Evolutionary conservation across 2,888 invertebrate genomes (phyloP).

Genomic region (Platerodrilus igneus): DNA sequence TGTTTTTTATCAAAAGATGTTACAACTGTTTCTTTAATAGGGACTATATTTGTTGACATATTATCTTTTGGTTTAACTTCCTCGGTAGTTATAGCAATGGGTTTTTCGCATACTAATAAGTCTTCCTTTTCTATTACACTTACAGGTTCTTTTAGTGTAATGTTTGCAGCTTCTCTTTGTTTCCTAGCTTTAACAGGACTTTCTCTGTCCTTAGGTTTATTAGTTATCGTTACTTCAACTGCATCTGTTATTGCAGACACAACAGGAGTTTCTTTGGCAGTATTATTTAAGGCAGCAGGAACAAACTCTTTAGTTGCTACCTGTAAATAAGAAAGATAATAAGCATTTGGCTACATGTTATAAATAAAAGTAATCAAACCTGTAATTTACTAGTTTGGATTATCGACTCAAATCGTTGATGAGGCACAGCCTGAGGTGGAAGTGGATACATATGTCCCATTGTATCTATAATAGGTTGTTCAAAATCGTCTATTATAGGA

Average conservation of each 20-base stretch:
- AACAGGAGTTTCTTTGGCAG: conserved; percentile 56
- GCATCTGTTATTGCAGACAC: conserved; percentile 69
- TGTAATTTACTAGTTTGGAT: conserved; percentile 45
- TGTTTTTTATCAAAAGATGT: conserved; percentile 16
- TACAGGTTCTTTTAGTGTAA: conserved; percentile 30
- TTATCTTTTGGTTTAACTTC: conserved; percentile 17
- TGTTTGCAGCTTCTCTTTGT: conserved; percentile 33
- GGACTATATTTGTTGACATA: conserved; percentile 9
- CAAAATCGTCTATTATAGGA: conserved; percentile 20
- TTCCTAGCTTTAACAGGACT: conserved; percentile 45
- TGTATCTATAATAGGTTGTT: conserved; percentile 19
- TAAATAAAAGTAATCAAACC: conserved; percentile 32
- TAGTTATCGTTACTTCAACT: conserved; percentile 56
- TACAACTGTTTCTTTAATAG: conserved; percentile 10
- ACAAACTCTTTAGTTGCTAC: conserved; percentile 46
- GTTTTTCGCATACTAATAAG: conserved; percentile 13
- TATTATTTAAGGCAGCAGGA: conserved; percentile 30
- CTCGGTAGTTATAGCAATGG: conserved; percentile 18
- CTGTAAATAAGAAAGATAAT: too few relatives aligned
- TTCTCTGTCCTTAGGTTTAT: conserved; percentile 42
- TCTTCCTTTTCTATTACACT: conserved; percentile 18
- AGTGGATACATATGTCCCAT: conserved; percentile 16
- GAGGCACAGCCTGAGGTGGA: conserved; percentile 16
- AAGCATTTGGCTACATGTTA: too few relatives aligned
- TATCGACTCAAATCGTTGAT: conserved; percentile 35